Evolutionary conservation across 1,140 invertebrate genomes (phyloP).

Genomic region (Aphelinus certus): DNA sequence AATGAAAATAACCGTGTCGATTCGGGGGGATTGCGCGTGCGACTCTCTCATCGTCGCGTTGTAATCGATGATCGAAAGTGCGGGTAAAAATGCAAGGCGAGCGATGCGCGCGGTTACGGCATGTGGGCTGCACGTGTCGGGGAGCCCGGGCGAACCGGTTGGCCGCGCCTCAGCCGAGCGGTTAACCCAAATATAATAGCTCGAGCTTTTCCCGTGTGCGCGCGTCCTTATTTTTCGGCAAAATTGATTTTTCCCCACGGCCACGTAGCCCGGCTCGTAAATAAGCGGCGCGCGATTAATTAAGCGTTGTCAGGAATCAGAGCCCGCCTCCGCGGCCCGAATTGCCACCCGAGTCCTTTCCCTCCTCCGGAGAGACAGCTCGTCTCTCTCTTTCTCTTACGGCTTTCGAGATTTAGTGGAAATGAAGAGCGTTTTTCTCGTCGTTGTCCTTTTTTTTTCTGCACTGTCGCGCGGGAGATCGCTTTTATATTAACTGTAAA

Average conservation of each 20-base stretch:
- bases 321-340: constrained; percentile 15
- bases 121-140: not conserved
- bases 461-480: not conserved
- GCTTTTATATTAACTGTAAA: constrained; percentile 11
- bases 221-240: not conserved
- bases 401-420: constrained; percentile 23
- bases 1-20: no score
- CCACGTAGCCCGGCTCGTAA: constrained; percentile 7
- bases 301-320: constrained; percentile 14
- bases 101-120: not conserved
- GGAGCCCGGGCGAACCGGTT: constrained; percentile 13
- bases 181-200: constrained; percentile 19
- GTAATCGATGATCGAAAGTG: no score
- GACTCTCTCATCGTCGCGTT: no score
- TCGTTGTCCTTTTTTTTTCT: not conserved
- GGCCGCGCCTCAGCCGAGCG: not conserved
- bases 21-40: no score
- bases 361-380: no score
- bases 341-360: not conserved
- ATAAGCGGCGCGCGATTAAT: constrained; percentile 20
- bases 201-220: no score
- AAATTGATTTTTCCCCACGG: constrained; percentile 13
- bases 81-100: no score
- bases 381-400: not conserved
- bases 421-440: constrained; percentile 1